These are phyloP conservation scores for Polyodon spathula DNA, from an alignment of 2,113 vertebrate species.

Conservation along the genomic window DNA sequence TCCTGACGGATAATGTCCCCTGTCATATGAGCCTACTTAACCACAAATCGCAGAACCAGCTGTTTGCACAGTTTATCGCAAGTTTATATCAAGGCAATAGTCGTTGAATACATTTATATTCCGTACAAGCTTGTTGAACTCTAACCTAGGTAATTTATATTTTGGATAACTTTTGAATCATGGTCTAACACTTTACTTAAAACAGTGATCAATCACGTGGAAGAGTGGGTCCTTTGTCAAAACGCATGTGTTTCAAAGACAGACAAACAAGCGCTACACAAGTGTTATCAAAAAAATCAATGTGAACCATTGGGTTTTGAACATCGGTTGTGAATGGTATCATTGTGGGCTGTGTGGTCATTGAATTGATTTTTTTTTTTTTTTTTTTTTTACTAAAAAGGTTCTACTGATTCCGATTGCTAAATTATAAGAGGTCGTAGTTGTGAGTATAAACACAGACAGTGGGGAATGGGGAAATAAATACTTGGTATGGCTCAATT, in stretches of 20 bases:
- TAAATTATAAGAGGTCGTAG: too few relatives aligned
- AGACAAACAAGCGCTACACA: conserved; percentile 19
- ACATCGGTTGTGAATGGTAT: conserved; percentile 28
- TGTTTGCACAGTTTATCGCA: too few relatives aligned
- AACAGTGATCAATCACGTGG: neutral
- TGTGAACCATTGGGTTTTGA: conserved; percentile 20
- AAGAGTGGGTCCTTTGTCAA: neutral
- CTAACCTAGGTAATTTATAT: neutral
- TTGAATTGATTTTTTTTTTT: conserved; percentile 15
- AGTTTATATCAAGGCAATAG: too few relatives aligned
- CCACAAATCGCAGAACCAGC: too few relatives aligned
- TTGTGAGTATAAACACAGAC: too few relatives aligned
- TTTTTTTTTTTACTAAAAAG: too few relatives aligned
- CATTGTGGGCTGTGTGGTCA: conserved; percentile 21
- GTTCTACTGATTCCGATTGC: too few relatives aligned
- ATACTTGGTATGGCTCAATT: too few relatives aligned
- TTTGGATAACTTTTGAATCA: conserved; percentile 1
- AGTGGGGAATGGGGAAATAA: too few relatives aligned
- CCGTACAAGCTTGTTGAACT: neutral
- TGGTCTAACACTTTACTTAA: neutral
- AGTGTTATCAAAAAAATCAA: conserved; percentile 28
- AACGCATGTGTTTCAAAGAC: conserved; percentile 8
- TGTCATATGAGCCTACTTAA: too few relatives aligned
- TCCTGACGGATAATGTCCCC: too few relatives aligned
- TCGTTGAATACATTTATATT: too few relatives aligned